A percentile compares a stretch with the other conserved stretches of the same genome.
phyloP scores from a whole-genome alignment of 2,797 vertebrate genomes.

The Prionace glauca region DNA sequence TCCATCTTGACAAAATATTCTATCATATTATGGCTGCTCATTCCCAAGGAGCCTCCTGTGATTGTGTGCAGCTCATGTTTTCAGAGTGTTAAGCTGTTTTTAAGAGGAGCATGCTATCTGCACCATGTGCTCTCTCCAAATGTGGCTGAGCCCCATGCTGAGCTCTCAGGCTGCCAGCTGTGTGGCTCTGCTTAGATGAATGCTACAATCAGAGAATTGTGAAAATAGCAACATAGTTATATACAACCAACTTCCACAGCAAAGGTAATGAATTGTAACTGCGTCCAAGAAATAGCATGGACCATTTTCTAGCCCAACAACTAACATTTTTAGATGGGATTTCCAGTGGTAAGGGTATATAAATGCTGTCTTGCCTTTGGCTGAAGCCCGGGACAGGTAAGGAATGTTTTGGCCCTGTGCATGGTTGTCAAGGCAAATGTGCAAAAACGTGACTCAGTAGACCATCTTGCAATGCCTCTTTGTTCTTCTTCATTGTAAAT shows the following conservation, averaged over 20 bases:
- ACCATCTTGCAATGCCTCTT: not conserved
- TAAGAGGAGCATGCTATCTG: not conserved
- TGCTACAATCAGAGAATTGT: not conserved
- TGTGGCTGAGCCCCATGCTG: not conserved
- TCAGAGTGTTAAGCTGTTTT: not conserved
- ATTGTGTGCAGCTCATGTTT: not conserved
- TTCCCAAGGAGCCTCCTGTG: no score
- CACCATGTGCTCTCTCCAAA: not conserved
- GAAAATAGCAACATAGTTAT: not conserved
- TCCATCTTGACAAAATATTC: no score
- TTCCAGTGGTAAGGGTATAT: not conserved
- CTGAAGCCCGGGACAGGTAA: not conserved
- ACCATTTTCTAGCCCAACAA: not conserved
- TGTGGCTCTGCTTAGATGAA: not conserved
- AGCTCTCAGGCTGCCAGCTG: not conserved
- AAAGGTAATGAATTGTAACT: not conserved
- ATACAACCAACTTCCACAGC: not conserved
- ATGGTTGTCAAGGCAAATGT: not conserved
- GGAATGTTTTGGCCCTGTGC: not conserved
- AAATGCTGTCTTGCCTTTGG: not conserved
- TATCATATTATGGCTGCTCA: no score
- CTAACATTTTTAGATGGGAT: not conserved
- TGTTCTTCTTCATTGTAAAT: not conserved
- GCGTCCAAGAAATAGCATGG: not conserved
- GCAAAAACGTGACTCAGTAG: not conserved